Percentiles rank a stretch among this genome's conserved stretches.
These are phyloP conservation scores for Hoplodrina blanda DNA, from an alignment of 2,888 invertebrate genomes.

Conservation along the genomic window DNA sequence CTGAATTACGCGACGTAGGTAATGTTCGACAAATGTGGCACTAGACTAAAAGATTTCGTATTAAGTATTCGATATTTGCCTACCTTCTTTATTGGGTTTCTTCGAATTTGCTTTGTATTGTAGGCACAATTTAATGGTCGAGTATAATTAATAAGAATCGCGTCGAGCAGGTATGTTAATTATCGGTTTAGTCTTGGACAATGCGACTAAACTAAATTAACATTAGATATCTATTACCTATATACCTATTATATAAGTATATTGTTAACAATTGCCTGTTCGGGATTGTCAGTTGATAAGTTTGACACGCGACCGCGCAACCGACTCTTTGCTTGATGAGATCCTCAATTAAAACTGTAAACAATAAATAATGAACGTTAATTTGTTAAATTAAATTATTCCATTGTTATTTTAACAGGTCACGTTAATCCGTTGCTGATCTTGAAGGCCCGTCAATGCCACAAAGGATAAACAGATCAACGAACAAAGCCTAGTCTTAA, in stretches of 20 bases:
- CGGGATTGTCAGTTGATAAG: background rate
- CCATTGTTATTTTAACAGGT: background rate
- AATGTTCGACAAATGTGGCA: no score
- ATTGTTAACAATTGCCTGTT: background rate
- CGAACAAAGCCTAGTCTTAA: conserved; percentile 20
- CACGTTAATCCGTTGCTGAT: background rate
- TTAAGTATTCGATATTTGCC: background rate
- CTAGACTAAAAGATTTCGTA: background rate
- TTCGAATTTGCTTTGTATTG: no score
- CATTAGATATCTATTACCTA: background rate
- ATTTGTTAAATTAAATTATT: conserved; percentile 4
- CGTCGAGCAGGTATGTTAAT: no score
- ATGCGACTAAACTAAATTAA: no score
- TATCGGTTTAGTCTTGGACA: no score
- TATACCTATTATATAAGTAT: background rate
- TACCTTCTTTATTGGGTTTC: no score
- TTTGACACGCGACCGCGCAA: background rate
- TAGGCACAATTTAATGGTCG: no score
- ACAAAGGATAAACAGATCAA: conserved; percentile 6
- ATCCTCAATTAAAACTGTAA: background rate
- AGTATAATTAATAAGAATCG: no score
- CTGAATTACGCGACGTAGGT: no score
- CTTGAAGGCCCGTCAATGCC: background rate
- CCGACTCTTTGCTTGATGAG: background rate
- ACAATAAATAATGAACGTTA: conserved; percentile 4